Conservation (phyloP, 2,113 vertebrate species). For the Tetrao urogallus region DNA sequence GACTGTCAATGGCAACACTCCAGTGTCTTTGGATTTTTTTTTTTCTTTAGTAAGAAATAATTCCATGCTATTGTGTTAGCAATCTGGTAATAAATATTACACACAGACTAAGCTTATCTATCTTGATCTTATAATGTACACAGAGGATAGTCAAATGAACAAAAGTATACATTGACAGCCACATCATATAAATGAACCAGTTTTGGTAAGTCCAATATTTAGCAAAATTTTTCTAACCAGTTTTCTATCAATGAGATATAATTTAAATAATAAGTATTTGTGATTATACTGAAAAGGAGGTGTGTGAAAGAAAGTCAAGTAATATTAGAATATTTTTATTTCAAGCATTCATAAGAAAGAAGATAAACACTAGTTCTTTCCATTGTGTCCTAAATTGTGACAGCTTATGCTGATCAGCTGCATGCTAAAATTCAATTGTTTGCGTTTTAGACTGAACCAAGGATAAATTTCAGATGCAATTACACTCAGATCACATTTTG, state of each 20-base stretch:
- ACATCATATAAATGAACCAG: too few species aligned
- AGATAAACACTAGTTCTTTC: not conserved
- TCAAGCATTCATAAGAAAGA: not conserved
- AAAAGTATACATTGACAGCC: too few species aligned
- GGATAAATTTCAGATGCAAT: not conserved
- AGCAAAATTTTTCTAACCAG: too few species aligned
- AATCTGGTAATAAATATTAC: slow-evolving; percentile 29
- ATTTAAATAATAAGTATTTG: too few species aligned
- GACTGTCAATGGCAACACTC: slow-evolving; percentile 1
- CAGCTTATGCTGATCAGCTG: not conserved
- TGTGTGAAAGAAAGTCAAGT: not conserved
- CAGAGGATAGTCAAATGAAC: not conserved
- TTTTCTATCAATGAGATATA: too few species aligned
- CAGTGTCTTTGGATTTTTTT: not conserved
- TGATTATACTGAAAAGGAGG: not conserved
- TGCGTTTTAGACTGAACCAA: not conserved
- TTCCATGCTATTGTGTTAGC: slow-evolving; percentile 1
- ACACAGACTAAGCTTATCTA: not conserved
- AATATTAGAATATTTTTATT: not conserved
- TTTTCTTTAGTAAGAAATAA: not conserved
- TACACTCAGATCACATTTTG: not conserved
- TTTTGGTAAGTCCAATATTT: too few species aligned
- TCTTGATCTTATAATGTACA: not conserved
- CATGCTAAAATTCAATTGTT: not conserved
- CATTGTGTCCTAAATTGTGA: not conserved